Conservation (phyloP, 2,888 invertebrate species). For the Scotopteryx bipunctaria region DNA sequence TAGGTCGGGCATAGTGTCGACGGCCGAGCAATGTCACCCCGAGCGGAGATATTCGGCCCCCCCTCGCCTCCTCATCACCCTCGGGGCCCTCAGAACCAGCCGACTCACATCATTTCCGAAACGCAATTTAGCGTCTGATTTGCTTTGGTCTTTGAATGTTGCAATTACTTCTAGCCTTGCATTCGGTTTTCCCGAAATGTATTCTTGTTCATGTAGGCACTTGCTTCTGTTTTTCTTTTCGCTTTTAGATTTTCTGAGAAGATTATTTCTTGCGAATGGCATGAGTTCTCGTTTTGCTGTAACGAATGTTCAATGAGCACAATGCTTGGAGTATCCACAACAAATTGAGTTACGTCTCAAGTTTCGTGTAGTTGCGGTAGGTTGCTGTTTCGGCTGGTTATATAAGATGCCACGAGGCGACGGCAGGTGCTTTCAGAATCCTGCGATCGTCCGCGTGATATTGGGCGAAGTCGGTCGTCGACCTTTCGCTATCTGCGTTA, state of each 20-base stretch:
- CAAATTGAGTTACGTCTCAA: neutral
- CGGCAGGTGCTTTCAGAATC: constrained; percentile 66
- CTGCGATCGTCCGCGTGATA: constrained; percentile 74
- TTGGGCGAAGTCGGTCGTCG: constrained; percentile 79
- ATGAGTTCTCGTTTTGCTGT: neutral
- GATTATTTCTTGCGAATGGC: neutral
- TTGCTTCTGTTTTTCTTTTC: neutral
- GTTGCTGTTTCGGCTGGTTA: constrained; percentile 51
- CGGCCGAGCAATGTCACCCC: constrained; percentile 79
- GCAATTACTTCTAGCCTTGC: neutral
- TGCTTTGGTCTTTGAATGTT: constrained; percentile 33
- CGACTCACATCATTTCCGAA: constrained; percentile 67
- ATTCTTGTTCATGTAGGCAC: no score
- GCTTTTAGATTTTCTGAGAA: neutral
- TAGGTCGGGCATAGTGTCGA: constrained; percentile 79
- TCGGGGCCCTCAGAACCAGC: constrained; percentile 42
- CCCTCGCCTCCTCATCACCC: constrained; percentile 41
- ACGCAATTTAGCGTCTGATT: constrained; percentile 51
- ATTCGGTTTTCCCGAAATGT: no score
- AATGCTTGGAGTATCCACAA: neutral
- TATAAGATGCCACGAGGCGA: constrained; percentile 58
- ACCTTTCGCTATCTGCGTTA: constrained; percentile 80
- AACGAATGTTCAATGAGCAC: neutral
- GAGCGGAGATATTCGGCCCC: constrained; percentile 63
- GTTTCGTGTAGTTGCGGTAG: constrained; percentile 54